Evolutionary conservation across 2,113 vertebrate genomes (phyloP), one percentile per base, ranked within the genome.

Genomic region (Marcusenius ussheri): DNA sequence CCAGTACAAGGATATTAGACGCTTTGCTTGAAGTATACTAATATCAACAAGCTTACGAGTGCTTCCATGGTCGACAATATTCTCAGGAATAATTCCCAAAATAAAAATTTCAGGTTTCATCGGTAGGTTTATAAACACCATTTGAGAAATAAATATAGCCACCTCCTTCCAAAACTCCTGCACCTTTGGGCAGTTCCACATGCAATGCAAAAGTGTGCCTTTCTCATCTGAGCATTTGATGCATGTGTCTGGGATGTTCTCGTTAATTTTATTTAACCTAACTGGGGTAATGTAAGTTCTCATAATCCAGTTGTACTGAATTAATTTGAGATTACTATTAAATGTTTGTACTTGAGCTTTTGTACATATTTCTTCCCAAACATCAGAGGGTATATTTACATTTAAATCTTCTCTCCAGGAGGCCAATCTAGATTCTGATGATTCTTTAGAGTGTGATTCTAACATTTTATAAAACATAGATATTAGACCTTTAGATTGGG

Each of bases 221-320:
- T 50, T 50, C 49, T 50, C 11, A 50, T 50, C 49, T 50, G 49
- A 50, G 11, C 77, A 89, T 39, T 83, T 89, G 42, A 85, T 89
- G 10, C 50, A 89, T 19, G 47, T 84, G 56, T 53, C 89, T 13
- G 89, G 89, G 11, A 86, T 85, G 24, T 84, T 90, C n/a, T 85
- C 42, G 62, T 86, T 90, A 84, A 85, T 66, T 19, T 62, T 85
- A 47, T 89, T 49, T 24, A 85, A 50, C 66, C 70, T 89, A 21
- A 70, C 90, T 56, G 74, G 87, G 9, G 88, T 90, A 89, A 89
- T 85, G 46, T 89, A 90, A 45, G 77, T 89, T 45, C 80, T 50
- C 88, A 91, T 91, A 17, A 91, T n/a, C 80, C 74, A 86, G 8
- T 86, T 91, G 51, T 27, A 89, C 35, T 89, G 74, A 74, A 86